phyloP scores from a whole-genome alignment of 2,888 invertebrate genomes.

The Sussaba pulchella region DNA sequence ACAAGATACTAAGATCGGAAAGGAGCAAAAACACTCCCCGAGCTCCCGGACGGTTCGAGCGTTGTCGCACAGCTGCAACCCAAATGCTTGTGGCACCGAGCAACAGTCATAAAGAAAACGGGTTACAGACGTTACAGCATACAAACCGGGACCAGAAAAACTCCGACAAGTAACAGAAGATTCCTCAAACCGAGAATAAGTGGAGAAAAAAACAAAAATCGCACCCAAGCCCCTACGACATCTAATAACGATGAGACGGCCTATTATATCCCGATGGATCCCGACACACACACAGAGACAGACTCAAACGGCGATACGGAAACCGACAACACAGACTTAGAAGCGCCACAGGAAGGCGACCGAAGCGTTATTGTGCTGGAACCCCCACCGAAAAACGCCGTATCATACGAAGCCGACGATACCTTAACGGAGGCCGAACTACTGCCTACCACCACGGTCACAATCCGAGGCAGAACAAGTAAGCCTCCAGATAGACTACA shows the following conservation, averaged over 20 bases:
- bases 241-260: neutral
- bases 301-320: neutral
- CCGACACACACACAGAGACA: no score
- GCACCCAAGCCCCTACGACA: no score
- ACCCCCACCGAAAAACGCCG: neutral
- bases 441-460: constrained; percentile 31
- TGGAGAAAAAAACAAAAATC: no score
- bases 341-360: neutral
- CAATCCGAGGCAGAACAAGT: constrained; percentile 21
- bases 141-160: constrained; percentile 3
- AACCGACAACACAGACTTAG: no score
- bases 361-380: constrained; percentile 14
- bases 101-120: constrained; percentile 39
- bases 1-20: constrained; percentile 35
- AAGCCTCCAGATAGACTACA: constrained; percentile 27
- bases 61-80: constrained; percentile 33
- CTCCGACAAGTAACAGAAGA: constrained; percentile 48
- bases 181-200: no score
- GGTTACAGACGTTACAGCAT: constrained; percentile 32
- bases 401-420: constrained; percentile 19
- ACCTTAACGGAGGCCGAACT: constrained; percentile 31
- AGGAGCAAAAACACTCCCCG: constrained; percentile 26
- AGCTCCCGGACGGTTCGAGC: constrained; percentile 17
- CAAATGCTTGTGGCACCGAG: constrained; percentile 44
- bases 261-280: constrained; percentile 12